Conservation (phyloP, 2,113 vertebrate genomes). For the Setophaga coronata region DNA sequence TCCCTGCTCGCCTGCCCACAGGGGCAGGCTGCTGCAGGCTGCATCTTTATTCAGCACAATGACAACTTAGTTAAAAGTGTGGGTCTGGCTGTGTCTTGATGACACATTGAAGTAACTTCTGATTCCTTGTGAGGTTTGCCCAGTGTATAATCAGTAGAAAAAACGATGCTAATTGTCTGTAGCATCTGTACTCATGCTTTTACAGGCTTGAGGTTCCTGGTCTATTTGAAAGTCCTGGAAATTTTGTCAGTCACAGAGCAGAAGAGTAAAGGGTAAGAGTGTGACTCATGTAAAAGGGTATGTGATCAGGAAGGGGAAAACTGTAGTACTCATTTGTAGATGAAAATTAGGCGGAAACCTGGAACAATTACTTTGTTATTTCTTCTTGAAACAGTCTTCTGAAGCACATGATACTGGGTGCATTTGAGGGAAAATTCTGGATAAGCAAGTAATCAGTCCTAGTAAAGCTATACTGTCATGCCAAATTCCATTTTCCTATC, state of each 20-base stretch:
- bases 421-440: neutral
- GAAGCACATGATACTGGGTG: neutral
- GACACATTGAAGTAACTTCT: neutral
- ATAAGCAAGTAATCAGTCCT: neutral
- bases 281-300: neutral
- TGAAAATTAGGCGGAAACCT: neutral
- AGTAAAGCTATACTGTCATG: neutral
- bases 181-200: neutral
- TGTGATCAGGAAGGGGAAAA: neutral
- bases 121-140: neutral
- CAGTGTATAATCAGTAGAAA: neutral
- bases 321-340: neutral
- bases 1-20: fast-evolving
- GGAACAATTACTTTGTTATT: neutral
- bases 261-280: neutral
- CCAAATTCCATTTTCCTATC: neutral
- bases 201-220: neutral
- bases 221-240: neutral
- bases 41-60: neutral
- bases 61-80: neutral
- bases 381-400: neutral
- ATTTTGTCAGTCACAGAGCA: neutral
- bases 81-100: neutral
- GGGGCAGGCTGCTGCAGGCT: neutral
- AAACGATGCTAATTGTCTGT: neutral